Percentiles rank a stretch among this genome's conserved stretches.
phyloP scores from a whole-genome alignment of 2,113 vertebrate genomes.

The Redunca redunca region DNA sequence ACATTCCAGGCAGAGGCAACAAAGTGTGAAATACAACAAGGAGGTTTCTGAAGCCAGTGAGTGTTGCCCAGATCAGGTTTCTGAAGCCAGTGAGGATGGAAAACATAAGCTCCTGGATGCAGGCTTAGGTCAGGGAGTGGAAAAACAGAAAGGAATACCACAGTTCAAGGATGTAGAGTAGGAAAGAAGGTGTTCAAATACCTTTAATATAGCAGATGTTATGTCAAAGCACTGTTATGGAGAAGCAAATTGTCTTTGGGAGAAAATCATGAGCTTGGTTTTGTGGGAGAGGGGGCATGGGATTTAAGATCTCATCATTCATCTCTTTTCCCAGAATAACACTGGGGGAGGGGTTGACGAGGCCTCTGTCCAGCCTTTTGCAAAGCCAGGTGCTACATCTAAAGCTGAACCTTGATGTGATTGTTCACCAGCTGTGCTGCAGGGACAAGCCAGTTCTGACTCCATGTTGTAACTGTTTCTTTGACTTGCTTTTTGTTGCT shows the following conservation, averaged over 20 bases:
- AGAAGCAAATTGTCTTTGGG: neutral
- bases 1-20: neutral
- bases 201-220: neutral
- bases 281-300: neutral
- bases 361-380: neutral
- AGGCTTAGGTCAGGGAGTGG: neutral
- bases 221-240: rapidly evolving
- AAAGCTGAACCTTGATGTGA: rapidly evolving
- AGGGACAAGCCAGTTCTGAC: neutral
- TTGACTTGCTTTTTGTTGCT: neutral
- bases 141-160: neutral
- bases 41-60: neutral
- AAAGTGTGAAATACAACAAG: rapidly evolving
- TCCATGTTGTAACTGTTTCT: neutral
- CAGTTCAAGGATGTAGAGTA: too few species aligned
- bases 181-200: neutral
- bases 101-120: neutral
- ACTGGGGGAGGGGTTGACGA: rapidly evolving
- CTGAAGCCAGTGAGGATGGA: neutral
- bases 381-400: neutral
- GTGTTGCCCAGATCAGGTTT: neutral
- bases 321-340: neutral
- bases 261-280: neutral
- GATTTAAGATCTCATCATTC: neutral
- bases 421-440: neutral